Evolutionary conservation across 2,797 vertebrate species (phyloP).

Genomic region (Sternarchorhynchus goeldii): DNA sequence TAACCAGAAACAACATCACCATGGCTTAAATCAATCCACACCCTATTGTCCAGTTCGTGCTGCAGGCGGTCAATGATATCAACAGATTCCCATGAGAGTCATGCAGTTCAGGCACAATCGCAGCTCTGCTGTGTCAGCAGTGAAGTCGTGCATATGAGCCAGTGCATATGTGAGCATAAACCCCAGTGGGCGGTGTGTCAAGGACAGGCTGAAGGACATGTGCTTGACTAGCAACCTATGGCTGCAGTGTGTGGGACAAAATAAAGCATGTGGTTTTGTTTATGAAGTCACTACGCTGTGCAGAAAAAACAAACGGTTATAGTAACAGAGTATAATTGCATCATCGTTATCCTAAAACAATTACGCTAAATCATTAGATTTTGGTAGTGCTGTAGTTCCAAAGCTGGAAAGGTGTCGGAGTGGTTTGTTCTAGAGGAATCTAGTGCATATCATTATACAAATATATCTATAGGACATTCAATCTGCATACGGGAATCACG

Average conservation of each 20-base stretch:
- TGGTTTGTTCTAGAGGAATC: no score
- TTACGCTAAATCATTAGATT: neutral
- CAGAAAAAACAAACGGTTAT: slow-evolving; percentile 63
- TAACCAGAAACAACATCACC: slow-evolving; percentile 58
- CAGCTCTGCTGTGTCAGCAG: slow-evolving; percentile 66
- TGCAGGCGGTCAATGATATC: slow-evolving; percentile 60
- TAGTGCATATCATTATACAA: no score
- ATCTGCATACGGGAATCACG: no score
- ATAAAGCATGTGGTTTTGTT: no score
- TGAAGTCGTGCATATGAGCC: slow-evolving; percentile 50
- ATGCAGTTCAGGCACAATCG: slow-evolving; percentile 58
- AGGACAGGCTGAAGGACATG: slow-evolving; percentile 75
- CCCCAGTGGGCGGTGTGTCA: slow-evolving; percentile 57
- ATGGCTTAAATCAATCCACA: slow-evolving; percentile 57
- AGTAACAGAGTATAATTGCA: slow-evolving; percentile 50
- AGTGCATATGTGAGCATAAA: slow-evolving; percentile 26
- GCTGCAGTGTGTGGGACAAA: slow-evolving; percentile 30
- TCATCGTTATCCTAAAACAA: slow-evolving; percentile 14
- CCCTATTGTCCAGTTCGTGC: slow-evolving; percentile 52
- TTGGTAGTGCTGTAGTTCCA: no score
- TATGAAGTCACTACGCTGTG: no score
- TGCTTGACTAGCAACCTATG: slow-evolving; percentile 51
- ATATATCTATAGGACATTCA: no score
- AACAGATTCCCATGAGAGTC: slow-evolving; percentile 55
- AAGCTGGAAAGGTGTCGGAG: no score